Evolutionary conservation across 1,140 invertebrate species (phyloP).

Genomic region (Nymphalis io): DNA sequence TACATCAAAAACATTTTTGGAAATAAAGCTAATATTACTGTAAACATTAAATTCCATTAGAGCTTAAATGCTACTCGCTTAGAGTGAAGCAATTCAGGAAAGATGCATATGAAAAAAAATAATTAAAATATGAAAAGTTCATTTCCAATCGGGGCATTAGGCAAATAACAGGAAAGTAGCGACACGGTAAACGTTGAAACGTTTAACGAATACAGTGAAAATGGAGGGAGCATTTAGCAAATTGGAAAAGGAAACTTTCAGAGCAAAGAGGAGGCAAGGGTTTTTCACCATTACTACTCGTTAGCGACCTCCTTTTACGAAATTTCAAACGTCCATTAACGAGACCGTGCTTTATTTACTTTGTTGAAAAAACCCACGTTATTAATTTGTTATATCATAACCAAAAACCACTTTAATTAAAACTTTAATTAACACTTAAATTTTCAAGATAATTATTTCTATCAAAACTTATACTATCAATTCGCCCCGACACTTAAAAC

Average conservation of each 20-base stretch:
- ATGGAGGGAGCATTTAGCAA: constrained; percentile 27
- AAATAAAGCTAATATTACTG: too few species aligned
- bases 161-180: constrained; percentile 17
- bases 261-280: constrained; percentile 14
- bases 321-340: constrained; percentile 28
- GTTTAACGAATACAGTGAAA: constrained; percentile 13
- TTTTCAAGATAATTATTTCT: too few species aligned
- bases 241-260: constrained; percentile 35
- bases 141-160: constrained; percentile 14
- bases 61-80: too few species aligned
- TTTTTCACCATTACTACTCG: constrained; percentile 31
- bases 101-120: not conserved
- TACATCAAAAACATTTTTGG: too few species aligned
- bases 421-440: too few species aligned
- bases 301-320: constrained; percentile 25
- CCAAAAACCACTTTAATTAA: not conserved
- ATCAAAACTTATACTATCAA: too few species aligned
- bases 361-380: not conserved
- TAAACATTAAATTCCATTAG: too few species aligned
- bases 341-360: constrained; percentile 21
- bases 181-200: constrained; percentile 10
- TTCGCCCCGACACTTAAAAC: too few species aligned
- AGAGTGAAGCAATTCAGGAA: too few species aligned
- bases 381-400: not conserved
- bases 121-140: not conserved